Evolutionary conservation across 2,888 invertebrate species (phyloP).

Genomic region (Lamellibrachia satsuma): DNA sequence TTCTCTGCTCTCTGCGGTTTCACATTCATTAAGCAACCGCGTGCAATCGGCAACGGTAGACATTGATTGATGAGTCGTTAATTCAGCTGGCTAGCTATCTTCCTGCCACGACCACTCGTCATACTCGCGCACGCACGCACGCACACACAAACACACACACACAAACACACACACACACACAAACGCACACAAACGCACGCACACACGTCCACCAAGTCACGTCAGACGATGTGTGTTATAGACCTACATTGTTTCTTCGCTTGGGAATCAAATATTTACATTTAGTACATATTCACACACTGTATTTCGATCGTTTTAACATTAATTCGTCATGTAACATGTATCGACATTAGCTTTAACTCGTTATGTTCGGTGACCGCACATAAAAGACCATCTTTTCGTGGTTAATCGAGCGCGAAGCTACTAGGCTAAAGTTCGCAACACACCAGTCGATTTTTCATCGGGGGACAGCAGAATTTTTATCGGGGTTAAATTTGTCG

Average conservation of each 20-base stretch:
- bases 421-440: too few relatives aligned
- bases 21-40: neutral
- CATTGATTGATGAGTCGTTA: neutral
- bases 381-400: too few relatives aligned
- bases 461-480: too few relatives aligned
- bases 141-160: neutral
- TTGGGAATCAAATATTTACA: too few relatives aligned
- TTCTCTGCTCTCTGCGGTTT: neutral
- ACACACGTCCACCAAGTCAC: neutral
- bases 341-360: too few relatives aligned
- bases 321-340: neutral
- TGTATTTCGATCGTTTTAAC: neutral
- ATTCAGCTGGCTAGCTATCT: neutral
- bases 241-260: neutral
- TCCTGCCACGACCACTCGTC: neutral
- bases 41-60: neutral
- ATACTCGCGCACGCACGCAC: neutral
- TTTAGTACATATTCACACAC: neutral
- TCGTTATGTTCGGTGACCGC: too few relatives aligned
- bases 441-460: too few relatives aligned
- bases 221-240: neutral
- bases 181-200: neutral
- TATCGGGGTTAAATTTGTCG: too few relatives aligned
- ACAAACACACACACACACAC: neutral
- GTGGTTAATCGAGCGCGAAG: too few relatives aligned